Percentiles rank a stretch among this genome's conserved stretches.
Conservation (phyloP, 2,113 vertebrate species). For the Brachypteracias leptosomus region DNA sequence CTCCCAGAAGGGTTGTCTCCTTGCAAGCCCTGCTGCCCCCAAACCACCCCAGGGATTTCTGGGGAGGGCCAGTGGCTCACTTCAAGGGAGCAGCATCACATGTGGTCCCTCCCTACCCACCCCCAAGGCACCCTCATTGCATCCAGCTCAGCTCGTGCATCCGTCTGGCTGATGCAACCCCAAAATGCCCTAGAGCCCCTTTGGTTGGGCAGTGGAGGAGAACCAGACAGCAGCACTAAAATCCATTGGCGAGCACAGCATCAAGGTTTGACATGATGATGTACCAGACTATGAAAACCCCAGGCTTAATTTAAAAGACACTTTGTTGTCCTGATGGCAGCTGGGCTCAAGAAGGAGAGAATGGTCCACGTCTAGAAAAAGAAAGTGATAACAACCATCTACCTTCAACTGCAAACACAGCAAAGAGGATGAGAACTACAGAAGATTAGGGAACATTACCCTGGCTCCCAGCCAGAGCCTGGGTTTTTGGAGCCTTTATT, state of each 20-base stretch:
- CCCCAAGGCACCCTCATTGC: rapidly evolving
- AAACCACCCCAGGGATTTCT: not conserved
- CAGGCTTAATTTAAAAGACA: not conserved
- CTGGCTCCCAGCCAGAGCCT: not conserved
- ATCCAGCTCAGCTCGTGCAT: rapidly evolving
- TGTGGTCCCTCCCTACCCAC: rapidly evolving
- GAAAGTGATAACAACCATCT: not conserved
- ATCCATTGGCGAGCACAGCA: not conserved
- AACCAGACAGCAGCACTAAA: not conserved
- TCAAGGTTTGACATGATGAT: not conserved
- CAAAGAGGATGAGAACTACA: not conserved
- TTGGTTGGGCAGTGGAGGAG: not conserved
- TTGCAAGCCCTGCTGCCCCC: not conserved
- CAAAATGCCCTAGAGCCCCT: not conserved
- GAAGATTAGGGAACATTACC: not conserved
- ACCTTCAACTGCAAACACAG: not conserved
- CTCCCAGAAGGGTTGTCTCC: not conserved
- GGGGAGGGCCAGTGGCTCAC: not conserved
- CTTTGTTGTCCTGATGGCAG: not conserved
- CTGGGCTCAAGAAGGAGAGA: not conserved
- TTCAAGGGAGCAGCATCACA: not conserved
- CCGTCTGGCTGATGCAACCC: not conserved
- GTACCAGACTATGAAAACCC: not conserved
- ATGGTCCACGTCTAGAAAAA: rapidly evolving
- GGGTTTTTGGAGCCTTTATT: not conserved